These are phyloP conservation scores for Sphenopsis melanotis DNA, from an alignment of 2,797 vertebrate species.

Conservation along the genomic window DNA sequence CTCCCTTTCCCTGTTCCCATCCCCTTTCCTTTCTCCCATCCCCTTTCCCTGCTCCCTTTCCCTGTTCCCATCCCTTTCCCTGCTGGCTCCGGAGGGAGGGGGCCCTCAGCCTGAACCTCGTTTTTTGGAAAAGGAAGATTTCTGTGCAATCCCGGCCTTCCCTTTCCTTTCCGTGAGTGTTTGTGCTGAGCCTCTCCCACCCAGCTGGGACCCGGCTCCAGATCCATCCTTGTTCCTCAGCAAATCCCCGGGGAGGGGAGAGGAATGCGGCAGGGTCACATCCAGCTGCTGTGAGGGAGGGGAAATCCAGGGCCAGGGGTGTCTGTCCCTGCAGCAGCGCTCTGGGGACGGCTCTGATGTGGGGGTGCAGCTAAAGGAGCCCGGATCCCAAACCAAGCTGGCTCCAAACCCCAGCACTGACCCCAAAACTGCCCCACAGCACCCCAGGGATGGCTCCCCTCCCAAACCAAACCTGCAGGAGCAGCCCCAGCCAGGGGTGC, in stretches of 20 bases:
- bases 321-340: no score
- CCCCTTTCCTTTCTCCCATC: fast-evolving
- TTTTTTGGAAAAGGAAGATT: slow-evolving; percentile 3
- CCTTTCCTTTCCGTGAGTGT: not conserved
- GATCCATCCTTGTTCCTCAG: not conserved
- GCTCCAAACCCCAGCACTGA: no score
- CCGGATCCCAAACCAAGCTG: not conserved
- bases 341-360: fast-evolving
- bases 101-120: not conserved
- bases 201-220: slow-evolving; percentile 8
- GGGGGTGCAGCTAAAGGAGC: not conserved
- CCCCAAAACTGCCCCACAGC: not conserved
- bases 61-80: no score
- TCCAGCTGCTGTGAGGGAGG: not conserved
- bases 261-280: not conserved
- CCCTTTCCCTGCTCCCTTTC: not conserved
- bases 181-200: slow-evolving; percentile 28
- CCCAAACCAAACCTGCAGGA: not conserved
- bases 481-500: not conserved
- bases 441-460: fast-evolving
- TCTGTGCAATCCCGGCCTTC: not conserved
- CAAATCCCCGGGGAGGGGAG: not conserved
- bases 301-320: fast-evolving
- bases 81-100: not conserved
- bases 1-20: fast-evolving